Conservation (phyloP, 2,797 vertebrate species). For the Aselliscus stoliczkanus region DNA sequence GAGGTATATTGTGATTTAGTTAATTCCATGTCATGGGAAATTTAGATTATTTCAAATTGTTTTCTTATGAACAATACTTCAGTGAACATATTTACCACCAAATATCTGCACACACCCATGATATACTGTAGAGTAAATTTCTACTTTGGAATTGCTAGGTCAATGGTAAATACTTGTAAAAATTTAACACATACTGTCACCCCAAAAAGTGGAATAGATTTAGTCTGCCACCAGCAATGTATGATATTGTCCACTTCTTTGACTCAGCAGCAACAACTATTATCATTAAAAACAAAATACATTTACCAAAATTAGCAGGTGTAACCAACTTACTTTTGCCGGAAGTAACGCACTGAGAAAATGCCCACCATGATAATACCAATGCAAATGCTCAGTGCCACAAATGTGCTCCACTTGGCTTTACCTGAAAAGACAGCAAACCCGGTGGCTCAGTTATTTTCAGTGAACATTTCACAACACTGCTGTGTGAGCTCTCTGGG, state of each 20-base stretch:
- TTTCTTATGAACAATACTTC: constrained; percentile 23
- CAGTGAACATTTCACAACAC: background rate
- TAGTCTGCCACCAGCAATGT: background rate
- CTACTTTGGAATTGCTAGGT: background rate
- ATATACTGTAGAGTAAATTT: background rate
- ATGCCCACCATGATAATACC: constrained; percentile 75
- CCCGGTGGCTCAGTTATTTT: background rate
- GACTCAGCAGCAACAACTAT: background rate
- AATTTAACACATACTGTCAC: background rate
- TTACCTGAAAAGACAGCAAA: constrained; percentile 61
- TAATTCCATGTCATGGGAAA: background rate
- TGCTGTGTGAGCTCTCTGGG: background rate
- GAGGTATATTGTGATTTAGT: background rate
- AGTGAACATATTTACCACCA: background rate
- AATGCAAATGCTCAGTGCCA: constrained; percentile 60
- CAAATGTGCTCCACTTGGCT: constrained; percentile 18
- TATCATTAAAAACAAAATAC: background rate
- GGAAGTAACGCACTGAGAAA: constrained; percentile 76
- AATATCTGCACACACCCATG: background rate
- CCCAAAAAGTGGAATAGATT: background rate
- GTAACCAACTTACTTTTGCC: constrained; percentile 83
- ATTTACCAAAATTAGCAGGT: background rate
- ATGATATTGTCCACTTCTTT: background rate
- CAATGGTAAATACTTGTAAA: background rate
- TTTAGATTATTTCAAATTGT: background rate